phyloP scores from a whole-genome alignment of 2,113 vertebrate genomes.

The Setophaga petechia region DNA sequence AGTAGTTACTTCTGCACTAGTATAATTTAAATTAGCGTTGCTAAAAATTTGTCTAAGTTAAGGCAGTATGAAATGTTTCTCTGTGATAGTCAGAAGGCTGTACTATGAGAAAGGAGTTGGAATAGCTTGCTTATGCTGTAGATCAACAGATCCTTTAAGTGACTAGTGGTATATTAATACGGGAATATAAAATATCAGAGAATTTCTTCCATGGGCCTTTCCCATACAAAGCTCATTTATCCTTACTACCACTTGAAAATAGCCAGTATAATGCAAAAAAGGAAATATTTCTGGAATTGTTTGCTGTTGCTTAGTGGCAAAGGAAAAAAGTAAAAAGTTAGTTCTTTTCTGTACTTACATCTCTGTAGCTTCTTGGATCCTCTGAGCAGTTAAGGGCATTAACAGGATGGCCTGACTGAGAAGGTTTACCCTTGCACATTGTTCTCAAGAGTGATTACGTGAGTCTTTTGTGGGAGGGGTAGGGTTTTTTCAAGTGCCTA shows the following conservation, averaged over 20 bases:
- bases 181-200: not conserved
- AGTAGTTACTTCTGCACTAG: not conserved
- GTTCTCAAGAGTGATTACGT: slow-evolving; percentile 65
- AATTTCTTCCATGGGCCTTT: not conserved
- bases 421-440: slow-evolving; percentile 54
- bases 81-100: not conserved
- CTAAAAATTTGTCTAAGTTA: not conserved
- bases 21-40: not conserved
- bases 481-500: slow-evolving; percentile 35
- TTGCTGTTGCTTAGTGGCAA: not conserved
- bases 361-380: slow-evolving; percentile 5
- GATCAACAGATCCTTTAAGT: not conserved
- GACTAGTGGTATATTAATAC: not conserved
- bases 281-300: not conserved
- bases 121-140: not conserved
- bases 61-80: not conserved
- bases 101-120: not conserved
- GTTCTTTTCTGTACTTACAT: slow-evolving; percentile 68
- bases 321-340: not conserved
- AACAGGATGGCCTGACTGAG: slow-evolving; percentile 31
- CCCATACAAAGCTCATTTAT: not conserved
- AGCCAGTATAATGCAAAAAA: not conserved
- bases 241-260: not conserved
- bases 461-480: slow-evolving; percentile 67
- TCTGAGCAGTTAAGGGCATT: slow-evolving; percentile 23